phyloP scores from a whole-genome alignment of 37 sponge, comb jelly and placozoan genomes.

The Halichondria panicea region DNA sequence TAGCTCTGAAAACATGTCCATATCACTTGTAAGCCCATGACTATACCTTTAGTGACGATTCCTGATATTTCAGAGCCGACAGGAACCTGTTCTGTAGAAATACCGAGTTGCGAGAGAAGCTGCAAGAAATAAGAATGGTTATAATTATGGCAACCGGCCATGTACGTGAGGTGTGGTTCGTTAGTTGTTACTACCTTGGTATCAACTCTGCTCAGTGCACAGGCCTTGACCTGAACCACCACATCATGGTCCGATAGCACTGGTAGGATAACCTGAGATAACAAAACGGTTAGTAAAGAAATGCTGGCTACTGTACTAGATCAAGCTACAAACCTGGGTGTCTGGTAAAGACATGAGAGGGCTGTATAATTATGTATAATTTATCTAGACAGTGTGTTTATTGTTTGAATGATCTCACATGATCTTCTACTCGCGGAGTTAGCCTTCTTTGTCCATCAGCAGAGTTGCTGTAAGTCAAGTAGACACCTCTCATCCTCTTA shows the following conservation, averaged over 20 bases:
- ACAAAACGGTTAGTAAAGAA: not conserved
- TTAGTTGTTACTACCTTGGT: conserved; percentile 22
- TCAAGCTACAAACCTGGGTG: not conserved
- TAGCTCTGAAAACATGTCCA: not conserved
- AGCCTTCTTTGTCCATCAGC: conserved; percentile 51
- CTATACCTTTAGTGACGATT: conserved; percentile 64
- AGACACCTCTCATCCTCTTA: conserved; percentile 51
- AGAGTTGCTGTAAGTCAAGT: conserved; percentile 34
- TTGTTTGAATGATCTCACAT: no score
- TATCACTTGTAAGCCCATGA: not conserved
- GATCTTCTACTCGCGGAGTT: conserved; percentile 53
- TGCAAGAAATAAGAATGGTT: conserved; percentile 10
- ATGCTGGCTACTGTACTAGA: not conserved
- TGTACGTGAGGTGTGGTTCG: not conserved
- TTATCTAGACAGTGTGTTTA: not conserved
- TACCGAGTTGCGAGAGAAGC: conserved; percentile 20
- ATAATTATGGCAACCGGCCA: not conserved
- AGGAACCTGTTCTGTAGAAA: conserved; percentile 52
- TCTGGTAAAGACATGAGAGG: not conserved
- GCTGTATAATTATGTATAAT: not conserved
- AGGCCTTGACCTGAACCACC: conserved; percentile 68
- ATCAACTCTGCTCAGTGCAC: conserved; percentile 59
- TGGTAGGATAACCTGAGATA: conserved; percentile 61
- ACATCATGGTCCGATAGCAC: conserved; percentile 54
- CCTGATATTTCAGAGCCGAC: conserved; percentile 81